phyloP scores from a whole-genome alignment of 2,113 vertebrate genomes.

The Thalassarche chlororhynchos region DNA sequence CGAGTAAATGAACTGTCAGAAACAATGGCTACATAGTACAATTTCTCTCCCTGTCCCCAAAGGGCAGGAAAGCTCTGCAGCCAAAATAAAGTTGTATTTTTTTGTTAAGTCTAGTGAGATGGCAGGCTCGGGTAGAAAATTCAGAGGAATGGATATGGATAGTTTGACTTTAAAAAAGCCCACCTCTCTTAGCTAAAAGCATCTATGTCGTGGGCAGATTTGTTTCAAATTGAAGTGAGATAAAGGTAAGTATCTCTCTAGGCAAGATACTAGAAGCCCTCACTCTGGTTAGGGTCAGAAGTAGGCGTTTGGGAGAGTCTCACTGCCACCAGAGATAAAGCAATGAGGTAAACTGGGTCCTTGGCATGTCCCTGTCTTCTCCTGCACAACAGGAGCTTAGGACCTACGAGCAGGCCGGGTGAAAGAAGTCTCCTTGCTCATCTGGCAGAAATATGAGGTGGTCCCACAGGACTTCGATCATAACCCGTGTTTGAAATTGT shows the following conservation, averaged over 20 bases:
- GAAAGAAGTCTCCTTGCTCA: neutral
- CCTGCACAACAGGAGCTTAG: neutral
- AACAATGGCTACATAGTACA: slow-evolving; percentile 61
- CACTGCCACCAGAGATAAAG: neutral
- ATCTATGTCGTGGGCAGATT: neutral
- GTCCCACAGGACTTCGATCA: neutral
- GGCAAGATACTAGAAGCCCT: neutral
- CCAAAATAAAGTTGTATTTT: slow-evolving; percentile 26
- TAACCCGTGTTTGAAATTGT: neutral
- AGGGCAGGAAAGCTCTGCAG: slow-evolving; percentile 11
- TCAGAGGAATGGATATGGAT: neutral
- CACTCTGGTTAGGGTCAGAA: fast-evolving
- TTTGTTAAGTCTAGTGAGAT: neutral
- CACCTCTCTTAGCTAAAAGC: neutral
- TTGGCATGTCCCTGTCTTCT: neutral
- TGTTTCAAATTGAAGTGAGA: neutral
- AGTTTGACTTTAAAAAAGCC: neutral
- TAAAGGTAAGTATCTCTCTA: neutral
- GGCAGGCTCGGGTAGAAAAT: neutral
- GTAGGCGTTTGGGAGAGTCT: neutral
- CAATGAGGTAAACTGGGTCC: neutral
- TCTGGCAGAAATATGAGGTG: fast-evolving
- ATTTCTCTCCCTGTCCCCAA: slow-evolving; percentile 20
- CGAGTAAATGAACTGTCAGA: slow-evolving; percentile 63
- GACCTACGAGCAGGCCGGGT: neutral